Percentiles rank a stretch among this genome's conserved stretches.
These are phyloP conservation scores for Synergus itoensis DNA, from an alignment of 2,888 invertebrate genomes.

Conservation along the genomic window DNA sequence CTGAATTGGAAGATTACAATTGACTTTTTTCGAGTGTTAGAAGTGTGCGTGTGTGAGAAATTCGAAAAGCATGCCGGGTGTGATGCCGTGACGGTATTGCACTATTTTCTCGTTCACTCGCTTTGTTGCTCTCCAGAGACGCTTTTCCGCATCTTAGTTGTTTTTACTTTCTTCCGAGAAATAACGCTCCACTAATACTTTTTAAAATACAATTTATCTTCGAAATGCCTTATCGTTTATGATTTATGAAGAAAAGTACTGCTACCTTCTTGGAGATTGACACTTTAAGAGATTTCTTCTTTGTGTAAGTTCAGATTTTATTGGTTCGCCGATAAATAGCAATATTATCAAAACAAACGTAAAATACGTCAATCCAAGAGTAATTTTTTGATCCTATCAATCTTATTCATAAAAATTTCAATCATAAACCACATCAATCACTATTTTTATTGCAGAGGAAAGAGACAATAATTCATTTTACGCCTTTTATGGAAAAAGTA, in stretches of 20 bases:
- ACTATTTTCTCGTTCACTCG: slow-evolving; percentile 38
- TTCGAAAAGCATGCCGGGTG: background rate
- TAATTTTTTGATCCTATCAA: too few species aligned
- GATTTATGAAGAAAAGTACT: slow-evolving; percentile 10
- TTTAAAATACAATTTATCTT: slow-evolving; percentile 32
- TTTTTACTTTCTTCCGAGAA: slow-evolving; percentile 17
- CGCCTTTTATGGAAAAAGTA: background rate
- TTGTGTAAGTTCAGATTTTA: background rate
- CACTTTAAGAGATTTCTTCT: background rate
- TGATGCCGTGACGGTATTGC: slow-evolving; percentile 36
- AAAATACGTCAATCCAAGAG: background rate
- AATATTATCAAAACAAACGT: background rate
- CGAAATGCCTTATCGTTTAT: slow-evolving; percentile 7
- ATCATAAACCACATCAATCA: background rate
- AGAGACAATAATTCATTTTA: background rate
- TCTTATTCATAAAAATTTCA: background rate
- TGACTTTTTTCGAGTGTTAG: background rate
- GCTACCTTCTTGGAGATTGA: background rate
- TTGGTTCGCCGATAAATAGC: background rate
- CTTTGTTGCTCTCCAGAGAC: slow-evolving; percentile 39
- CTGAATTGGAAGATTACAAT: background rate
- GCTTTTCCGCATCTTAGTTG: slow-evolving; percentile 37
- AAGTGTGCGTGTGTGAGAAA: background rate
- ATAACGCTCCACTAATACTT: slow-evolving; percentile 24
- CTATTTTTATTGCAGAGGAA: background rate